Evolutionary conservation across 2,797 vertebrate genomes (phyloP), one percentile per base, ranked within the genome.

Genomic region (Anguilla obscura): DNA sequence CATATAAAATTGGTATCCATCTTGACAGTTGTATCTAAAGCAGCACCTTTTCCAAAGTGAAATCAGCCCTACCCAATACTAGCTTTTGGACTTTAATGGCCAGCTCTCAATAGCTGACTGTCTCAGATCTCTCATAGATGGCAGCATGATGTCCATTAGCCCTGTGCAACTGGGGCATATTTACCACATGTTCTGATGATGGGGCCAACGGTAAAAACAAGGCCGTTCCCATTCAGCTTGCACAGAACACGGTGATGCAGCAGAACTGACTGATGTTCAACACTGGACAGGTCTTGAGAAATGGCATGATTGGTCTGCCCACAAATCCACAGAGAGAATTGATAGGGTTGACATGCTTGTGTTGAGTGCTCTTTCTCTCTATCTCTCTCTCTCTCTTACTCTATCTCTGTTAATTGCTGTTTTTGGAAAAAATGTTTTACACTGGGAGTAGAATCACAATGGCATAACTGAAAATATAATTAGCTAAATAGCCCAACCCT

Each of bases 201-300:
- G 0, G 36, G 18, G 33, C 18, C 9, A 24, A n/a, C 3, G 21
- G 21, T 48, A 24, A 82, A 45, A 82, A n/a, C 79, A n/a, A 82
- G 21, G 40, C 76, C 12, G 0, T 74, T 48, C 76, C 76, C 18
- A 6, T 80, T 18, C 36, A 80, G 76, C 5, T 50, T 7, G 45
- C 79, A 33, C 24, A 50, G 21, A 82, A 82, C 45, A n/a, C 21
- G 24, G 14, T 9, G 36, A 80, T 80, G 40, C 76, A 45, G 33
- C 36, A 80, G 14, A 80, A 80, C 76, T 48, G 40, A 45, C 79
- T 82, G 79, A 50, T n/a, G 45, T 24, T 50, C 24, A 24, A 24
- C 79, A 33, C 79, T 48, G 45, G 74, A 45, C 74, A 71, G 27
- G 69, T 71, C n/a, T 71, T 33, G 69, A 33, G n/a, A 76, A 76